Evolutionary conservation across 2,888 invertebrate species (phyloP).

Genomic region (Rhagium mordax): DNA sequence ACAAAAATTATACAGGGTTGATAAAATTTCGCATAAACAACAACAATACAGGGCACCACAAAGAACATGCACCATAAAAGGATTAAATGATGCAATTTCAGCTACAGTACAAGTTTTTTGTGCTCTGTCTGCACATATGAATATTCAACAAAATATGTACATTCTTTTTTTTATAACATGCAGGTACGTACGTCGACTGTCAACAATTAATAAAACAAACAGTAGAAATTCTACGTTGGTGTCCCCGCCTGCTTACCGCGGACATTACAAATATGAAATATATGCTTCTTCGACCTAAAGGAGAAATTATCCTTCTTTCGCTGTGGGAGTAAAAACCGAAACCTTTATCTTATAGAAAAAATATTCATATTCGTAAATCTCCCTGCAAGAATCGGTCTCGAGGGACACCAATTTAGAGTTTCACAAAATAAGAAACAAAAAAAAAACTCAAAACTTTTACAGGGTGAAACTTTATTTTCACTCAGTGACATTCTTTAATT

Average conservation of each 20-base stretch:
- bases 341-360: no score
- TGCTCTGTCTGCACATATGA: conserved; percentile 25
- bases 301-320: no score
- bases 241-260: neutral
- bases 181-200: conserved; percentile 44
- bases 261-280: no score
- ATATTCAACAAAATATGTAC: conserved; percentile 53
- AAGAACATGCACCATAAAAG: neutral
- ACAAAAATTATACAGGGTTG: conserved; percentile 20
- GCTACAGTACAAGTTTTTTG: neutral
- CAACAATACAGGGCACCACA: conserved; percentile 16
- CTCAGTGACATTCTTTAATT: neutral
- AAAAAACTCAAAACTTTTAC: neutral
- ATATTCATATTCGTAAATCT: no score
- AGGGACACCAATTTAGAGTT: neutral
- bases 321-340: no score
- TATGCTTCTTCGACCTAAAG: no score
- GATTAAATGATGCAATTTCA: conserved; percentile 2
- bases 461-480: neutral
- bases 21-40: conserved; percentile 35
- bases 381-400: no score
- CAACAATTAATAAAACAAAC: conserved; percentile 15
- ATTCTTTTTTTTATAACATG: conserved; percentile 34
- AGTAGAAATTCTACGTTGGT: conserved; percentile 8
- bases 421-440: conserved; percentile 1